Evolutionary conservation across 2,888 invertebrate genomes (phyloP), one percentile per base, ranked within the genome.

Genomic region (Idaea biselata): DNA sequence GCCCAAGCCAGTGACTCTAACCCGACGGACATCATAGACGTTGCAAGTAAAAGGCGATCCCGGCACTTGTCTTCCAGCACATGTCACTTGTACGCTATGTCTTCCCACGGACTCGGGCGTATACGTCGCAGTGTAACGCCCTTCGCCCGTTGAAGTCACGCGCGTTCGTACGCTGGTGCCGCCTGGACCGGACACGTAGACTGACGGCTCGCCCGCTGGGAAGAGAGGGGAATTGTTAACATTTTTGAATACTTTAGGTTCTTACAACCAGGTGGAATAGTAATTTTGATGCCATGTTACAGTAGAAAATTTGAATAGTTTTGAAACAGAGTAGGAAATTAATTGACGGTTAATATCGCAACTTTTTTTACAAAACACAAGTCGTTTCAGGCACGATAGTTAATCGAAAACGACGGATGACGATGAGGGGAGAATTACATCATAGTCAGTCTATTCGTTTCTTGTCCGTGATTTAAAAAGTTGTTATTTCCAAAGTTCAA

Each of bases 41-140:
- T 98, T 98, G 86, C 98, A 98, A 18, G 96, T 96, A 85, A 98
- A 98, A 0, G 99, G 99, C 18, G 98, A 98, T 1, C 98, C 98
- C 65, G 96, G 96, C 3, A 98, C 96, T 60, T 97, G 96, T 70
- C 97, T 95, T 44, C 96, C 97, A 62, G 97, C 97, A 60, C 97
- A 95, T 25, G 96, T 94, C 31, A 98, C 95, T 67, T 96, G 95
- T 55, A 98, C 95, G 66, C 96, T 95, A 84, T 98, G 98, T 0
- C 98, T 94, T 0, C 98, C 98, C 17, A 98, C 98, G 73, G 96
- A 96, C 66, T 95, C 95, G 0, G 99, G 98, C 0, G 96, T 95
- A 83, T 98, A 98, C 31, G 95, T 93, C 11, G 96, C 96, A 5
- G 95, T 94, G 83, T 96, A 96, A n/a, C 95, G 94, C 25, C 96